phyloP scores from a whole-genome alignment of 2,113 vertebrate species.

The Esox niger region DNA sequence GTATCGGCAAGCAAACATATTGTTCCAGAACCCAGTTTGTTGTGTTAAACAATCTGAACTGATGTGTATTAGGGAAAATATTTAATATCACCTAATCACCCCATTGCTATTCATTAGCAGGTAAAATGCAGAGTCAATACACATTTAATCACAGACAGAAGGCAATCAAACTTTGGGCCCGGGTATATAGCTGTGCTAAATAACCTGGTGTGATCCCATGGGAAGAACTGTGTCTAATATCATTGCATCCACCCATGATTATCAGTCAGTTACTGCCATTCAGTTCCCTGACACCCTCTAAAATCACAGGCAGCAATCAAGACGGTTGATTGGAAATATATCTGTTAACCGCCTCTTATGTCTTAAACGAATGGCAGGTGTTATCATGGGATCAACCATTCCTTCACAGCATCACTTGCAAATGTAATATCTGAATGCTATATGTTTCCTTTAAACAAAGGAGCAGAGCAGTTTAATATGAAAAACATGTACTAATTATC shows the following conservation, averaged over 20 bases:
- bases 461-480: no score
- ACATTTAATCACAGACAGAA: constrained; percentile 76
- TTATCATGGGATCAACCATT: background rate
- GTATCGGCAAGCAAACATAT: background rate
- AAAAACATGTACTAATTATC: background rate
- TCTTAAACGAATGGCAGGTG: background rate
- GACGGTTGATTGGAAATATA: constrained; percentile 52
- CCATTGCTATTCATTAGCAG: constrained; percentile 77
- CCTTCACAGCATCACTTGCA: no score
- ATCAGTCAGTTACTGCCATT: constrained; percentile 49
- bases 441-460: no score
- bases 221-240: constrained; percentile 71
- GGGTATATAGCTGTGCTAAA: constrained; percentile 72
- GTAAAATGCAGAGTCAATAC: constrained; percentile 77
- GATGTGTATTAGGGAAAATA: constrained; percentile 66
- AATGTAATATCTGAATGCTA: no score
- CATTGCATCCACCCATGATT: constrained; percentile 58
- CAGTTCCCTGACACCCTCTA: constrained; percentile 54
- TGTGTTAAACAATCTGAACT: constrained; percentile 47
- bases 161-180: constrained; percentile 76
- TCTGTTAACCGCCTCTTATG: background rate
- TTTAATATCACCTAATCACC: constrained; percentile 75
- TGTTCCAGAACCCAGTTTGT: constrained; percentile 25
- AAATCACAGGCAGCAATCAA: constrained; percentile 49
- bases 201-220: constrained; percentile 62